Evolutionary conservation across 2,113 vertebrate species (phyloP).

Genomic region (Oceanodroma tethys): DNA sequence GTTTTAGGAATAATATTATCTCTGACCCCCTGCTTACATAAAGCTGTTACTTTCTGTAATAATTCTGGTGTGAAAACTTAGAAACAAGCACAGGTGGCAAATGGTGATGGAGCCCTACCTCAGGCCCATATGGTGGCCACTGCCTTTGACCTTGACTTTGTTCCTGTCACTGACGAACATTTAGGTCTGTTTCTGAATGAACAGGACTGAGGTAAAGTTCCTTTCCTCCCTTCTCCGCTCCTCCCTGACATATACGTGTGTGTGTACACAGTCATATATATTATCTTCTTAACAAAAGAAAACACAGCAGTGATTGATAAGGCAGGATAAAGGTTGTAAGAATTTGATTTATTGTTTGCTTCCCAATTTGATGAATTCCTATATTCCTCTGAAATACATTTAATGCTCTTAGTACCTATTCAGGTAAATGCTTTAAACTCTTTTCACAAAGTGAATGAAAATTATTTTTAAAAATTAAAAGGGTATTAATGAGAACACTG

Average conservation of each 20-base stretch:
- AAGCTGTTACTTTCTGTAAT: slow-evolving; percentile 1
- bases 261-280: not conserved
- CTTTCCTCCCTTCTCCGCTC: not conserved
- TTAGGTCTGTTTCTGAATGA: not conserved
- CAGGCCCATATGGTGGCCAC: not conserved
- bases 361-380: not conserved
- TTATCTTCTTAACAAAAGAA: not conserved
- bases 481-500: not conserved
- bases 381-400: not conserved
- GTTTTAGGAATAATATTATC: not conserved
- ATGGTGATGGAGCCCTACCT: not conserved
- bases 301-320: not conserved
- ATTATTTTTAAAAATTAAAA: not conserved
- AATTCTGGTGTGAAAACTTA: not conserved
- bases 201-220: not conserved
- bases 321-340: not conserved
- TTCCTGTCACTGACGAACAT: not conserved
- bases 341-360: not conserved
- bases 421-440: not conserved
- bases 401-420: not conserved
- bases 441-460: not conserved
- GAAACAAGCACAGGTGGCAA: not conserved
- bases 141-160: slow-evolving; percentile 2
- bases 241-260: not conserved
- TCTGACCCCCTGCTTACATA: not conserved